Conservation (phyloP, 2,888 invertebrate species). For the Macrosiphum euphorbiae region DNA sequence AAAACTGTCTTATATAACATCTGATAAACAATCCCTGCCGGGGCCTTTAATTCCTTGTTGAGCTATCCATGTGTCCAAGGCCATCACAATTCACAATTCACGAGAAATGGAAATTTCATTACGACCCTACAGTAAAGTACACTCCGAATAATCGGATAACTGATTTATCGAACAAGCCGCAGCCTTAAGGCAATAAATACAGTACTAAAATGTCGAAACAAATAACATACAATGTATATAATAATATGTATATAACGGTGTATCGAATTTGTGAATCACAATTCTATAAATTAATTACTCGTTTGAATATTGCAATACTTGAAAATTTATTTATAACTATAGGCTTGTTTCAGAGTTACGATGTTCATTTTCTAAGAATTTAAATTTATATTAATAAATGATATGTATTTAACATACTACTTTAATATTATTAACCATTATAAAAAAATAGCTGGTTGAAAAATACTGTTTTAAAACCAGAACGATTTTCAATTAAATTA, state of each 20-base stretch:
- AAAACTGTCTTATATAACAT: not conserved
- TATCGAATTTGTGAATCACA: not conserved
- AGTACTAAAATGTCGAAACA: conserved; percentile 1
- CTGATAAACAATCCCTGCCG: conserved; percentile 19
- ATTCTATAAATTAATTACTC: not conserved
- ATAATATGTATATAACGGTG: not conserved
- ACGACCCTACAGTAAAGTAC: not conserved
- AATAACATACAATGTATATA: not conserved
- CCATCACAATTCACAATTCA: not conserved
- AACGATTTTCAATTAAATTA: not conserved
- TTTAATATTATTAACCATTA: too few relatives aligned
- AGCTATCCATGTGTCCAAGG: not conserved
- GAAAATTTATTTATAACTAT: not conserved
- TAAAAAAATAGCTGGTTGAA: not conserved
- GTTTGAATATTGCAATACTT: not conserved
- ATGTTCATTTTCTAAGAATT: not conserved
- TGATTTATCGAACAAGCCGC: conserved; percentile 2
- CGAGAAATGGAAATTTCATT: conserved; percentile 40
- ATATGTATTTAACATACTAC: not conserved
- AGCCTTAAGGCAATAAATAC: not conserved
- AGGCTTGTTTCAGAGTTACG: not conserved
- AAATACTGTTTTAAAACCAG: not conserved
- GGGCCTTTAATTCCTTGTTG: not conserved
- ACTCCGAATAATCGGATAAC: conserved; percentile 48
- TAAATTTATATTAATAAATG: not conserved